A percentile compares a stretch with the other conserved stretches of the same genome.
These are phyloP conservation scores for Saccostrea echinata DNA, from an alignment of 1,140 invertebrate genomes.

Conservation along the genomic window DNA sequence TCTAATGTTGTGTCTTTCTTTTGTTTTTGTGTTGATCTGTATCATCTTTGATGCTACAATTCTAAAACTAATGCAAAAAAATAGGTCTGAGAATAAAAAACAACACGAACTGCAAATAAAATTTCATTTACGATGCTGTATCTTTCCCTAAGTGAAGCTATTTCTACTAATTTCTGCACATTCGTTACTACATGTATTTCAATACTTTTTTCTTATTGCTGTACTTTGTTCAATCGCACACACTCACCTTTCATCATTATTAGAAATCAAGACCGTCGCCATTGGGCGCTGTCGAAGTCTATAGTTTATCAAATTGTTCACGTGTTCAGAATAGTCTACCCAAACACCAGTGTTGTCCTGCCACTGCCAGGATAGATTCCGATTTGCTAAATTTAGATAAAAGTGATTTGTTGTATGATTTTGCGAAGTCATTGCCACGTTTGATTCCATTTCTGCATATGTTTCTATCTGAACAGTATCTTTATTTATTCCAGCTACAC, in stretches of 20 bases:
- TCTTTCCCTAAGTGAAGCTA: neutral
- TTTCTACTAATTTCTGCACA: neutral
- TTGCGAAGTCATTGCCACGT: neutral
- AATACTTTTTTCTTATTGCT: no score
- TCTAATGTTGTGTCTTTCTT: neutral
- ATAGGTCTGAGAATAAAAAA: neutral
- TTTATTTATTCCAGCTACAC: neutral
- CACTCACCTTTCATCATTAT: neutral
- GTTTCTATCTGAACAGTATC: neutral
- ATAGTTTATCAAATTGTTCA: neutral
- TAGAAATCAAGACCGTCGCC: neutral
- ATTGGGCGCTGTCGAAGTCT: neutral
- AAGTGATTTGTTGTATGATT: neutral
- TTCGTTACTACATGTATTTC: neutral
- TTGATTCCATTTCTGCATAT: neutral
- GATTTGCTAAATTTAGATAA: no score
- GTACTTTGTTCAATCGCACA: neutral
- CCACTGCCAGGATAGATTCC: neutral
- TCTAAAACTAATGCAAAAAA: neutral
- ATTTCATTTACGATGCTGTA: neutral
- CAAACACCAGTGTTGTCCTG: neutral
- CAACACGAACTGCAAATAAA: neutral
- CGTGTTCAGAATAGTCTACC: constrained; percentile 1
- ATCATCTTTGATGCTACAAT: neutral
- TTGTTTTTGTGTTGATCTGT: neutral